These are phyloP conservation scores for Sussaba pulchella DNA, from an alignment of 2,888 invertebrate genomes.

Conservation along the genomic window DNA sequence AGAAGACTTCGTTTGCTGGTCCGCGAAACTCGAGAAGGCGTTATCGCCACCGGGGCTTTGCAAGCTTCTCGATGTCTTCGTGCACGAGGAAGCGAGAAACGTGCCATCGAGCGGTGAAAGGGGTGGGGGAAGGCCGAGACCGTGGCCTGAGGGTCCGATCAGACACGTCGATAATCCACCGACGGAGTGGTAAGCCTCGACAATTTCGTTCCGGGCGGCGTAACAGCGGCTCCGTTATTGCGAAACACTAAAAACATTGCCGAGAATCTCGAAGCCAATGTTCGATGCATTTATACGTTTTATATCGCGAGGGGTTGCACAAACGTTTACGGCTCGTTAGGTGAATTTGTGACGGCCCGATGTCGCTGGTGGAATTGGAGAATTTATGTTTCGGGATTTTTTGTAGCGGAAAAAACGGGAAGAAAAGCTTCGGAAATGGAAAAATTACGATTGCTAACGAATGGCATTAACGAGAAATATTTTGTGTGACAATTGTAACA, in stretches of 20 bases:
- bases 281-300: constrained; percentile 6
- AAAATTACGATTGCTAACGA: too few relatives aligned
- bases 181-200: constrained; percentile 36
- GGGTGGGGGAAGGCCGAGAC: constrained; percentile 28
- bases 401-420: too few relatives aligned
- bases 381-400: too few relatives aligned
- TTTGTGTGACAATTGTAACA: too few relatives aligned
- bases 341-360: background rate
- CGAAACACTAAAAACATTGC: constrained; percentile 44
- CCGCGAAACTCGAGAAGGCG: constrained; percentile 32
- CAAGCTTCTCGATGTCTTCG: constrained; percentile 52
- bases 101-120: constrained; percentile 8
- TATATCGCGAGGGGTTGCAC: background rate
- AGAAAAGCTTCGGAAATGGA: too few relatives aligned
- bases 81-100: constrained; percentile 27
- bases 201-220: constrained; percentile 58
- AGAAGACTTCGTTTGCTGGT: background rate
- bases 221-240: constrained; percentile 57
- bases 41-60: constrained; percentile 35
- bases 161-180: constrained; percentile 50
- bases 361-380: background rate
- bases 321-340: background rate
- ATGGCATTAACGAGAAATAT: too few relatives aligned
- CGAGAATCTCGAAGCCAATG: too few relatives aligned
- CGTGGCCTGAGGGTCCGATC: constrained; percentile 40